A percentile compares a stretch with the other conserved stretches of the same genome.
phyloP scores from a whole-genome alignment of 2,888 invertebrate species.

The Synanthedon tipuliformis region DNA sequence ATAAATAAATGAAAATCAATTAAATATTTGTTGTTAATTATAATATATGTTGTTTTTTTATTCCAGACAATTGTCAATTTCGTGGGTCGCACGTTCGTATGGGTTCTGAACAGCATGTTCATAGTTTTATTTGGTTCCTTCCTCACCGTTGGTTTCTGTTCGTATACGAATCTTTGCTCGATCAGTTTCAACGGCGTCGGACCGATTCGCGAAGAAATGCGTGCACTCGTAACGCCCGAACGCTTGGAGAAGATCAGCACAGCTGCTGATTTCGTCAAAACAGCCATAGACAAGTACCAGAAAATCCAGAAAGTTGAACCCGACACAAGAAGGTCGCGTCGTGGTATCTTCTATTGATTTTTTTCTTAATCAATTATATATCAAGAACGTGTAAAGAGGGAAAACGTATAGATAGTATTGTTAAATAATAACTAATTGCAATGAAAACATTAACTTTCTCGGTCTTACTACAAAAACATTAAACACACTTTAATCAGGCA shows the following conservation, averaged over 20 bases:
- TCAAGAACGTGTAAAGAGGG: too few relatives aligned
- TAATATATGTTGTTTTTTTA: background rate
- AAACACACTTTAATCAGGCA: too few relatives aligned
- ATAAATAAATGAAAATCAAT: too few relatives aligned
- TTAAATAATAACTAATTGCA: too few relatives aligned
- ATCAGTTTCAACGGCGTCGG: constrained; percentile 72
- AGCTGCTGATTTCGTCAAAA: constrained; percentile 71
- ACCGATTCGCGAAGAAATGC: constrained; percentile 68
- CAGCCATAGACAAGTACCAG: constrained; percentile 73
- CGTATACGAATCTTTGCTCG: constrained; percentile 72
- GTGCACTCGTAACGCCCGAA: constrained; percentile 70
- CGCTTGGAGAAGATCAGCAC: constrained; percentile 69
- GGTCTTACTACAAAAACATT: too few relatives aligned
- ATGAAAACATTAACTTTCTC: too few relatives aligned
- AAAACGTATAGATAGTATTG: too few relatives aligned
- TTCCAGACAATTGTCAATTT: constrained; percentile 49
- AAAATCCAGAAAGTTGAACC: constrained; percentile 41
- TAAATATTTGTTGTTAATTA: too few relatives aligned
- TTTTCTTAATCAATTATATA: constrained; percentile 2
- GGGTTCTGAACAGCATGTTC: constrained; percentile 50
- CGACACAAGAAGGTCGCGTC: constrained; percentile 26
- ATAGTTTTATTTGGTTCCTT: constrained; percentile 62
- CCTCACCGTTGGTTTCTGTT: constrained; percentile 63
- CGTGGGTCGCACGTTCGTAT: constrained; percentile 41
- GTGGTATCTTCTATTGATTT: constrained; percentile 14